Percentiles rank a stretch among this genome's conserved stretches.
Evolutionary conservation across 2,797 vertebrate genomes (phyloP).

Genomic region (Neomorphus geoffroyi): DNA sequence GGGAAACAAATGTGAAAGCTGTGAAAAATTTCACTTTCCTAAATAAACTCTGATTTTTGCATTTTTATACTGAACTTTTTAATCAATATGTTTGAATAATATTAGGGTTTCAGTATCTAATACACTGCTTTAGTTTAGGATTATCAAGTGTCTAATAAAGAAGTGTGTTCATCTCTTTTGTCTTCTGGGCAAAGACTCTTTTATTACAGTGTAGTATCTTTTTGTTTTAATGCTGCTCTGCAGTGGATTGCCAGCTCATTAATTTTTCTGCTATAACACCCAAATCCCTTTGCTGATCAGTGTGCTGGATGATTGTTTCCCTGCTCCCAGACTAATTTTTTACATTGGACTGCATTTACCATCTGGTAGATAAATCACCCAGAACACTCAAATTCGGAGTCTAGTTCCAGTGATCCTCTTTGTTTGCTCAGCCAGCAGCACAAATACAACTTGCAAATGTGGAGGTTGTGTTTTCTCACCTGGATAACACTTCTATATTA

Average conservation of each 20-base stretch:
- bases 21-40: not conserved
- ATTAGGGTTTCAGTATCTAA: not conserved
- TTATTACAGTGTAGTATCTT: conserved; percentile 45
- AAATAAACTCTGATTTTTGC: conserved; percentile 6
- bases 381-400: conserved; percentile 31
- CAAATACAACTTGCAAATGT: conserved; percentile 46
- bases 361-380: conserved; percentile 69
- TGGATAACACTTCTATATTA: conserved; percentile 15
- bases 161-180: conserved; percentile 32
- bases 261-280: conserved; percentile 67
- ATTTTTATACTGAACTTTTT: not conserved
- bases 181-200: conserved; percentile 43
- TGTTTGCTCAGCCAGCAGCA: conserved; percentile 44
- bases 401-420: conserved; percentile 52
- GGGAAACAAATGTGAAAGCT: not conserved
- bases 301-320: conserved; percentile 67
- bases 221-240: conserved; percentile 60
- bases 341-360: conserved; percentile 68
- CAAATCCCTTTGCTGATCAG: conserved; percentile 71
- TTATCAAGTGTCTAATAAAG: conserved; percentile 38
- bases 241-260: conserved; percentile 65
- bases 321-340: conserved; percentile 67
- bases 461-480: conserved; percentile 47
- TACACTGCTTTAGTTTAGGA: not conserved
- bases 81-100: conserved; percentile 7